Evolutionary conservation across 2,888 invertebrate genomes (phyloP).

Genomic region (Acrobasis consociella): DNA sequence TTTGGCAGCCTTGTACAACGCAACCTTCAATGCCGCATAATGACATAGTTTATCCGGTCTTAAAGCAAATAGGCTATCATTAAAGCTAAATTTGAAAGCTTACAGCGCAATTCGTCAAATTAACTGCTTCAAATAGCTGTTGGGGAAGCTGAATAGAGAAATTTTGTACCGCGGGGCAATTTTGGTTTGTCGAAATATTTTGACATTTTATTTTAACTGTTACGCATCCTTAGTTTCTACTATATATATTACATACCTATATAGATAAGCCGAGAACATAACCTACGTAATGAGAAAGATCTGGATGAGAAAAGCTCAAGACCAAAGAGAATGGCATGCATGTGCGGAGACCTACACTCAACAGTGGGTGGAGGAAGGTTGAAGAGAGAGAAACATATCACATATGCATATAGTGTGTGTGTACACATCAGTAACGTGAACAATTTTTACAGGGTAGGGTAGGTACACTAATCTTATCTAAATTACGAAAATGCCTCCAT

Average conservation of each 20-base stretch:
- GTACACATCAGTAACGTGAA: too few relatives aligned
- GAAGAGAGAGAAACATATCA: too few relatives aligned
- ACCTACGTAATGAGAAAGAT: too few relatives aligned
- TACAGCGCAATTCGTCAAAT: slow-evolving; percentile 14
- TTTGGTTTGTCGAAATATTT: slow-evolving; percentile 13
- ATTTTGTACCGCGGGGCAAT: slow-evolving; percentile 15
- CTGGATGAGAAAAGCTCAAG: too few relatives aligned
- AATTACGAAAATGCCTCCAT: too few relatives aligned
- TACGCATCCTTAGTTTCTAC: background rate
- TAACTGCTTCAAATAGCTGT: slow-evolving; percentile 15
- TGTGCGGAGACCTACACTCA: too few relatives aligned
- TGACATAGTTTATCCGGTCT: slow-evolving; percentile 24
- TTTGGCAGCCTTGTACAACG: slow-evolving; percentile 21
- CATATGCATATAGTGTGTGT: too few relatives aligned
- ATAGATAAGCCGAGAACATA: too few relatives aligned
- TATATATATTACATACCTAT: background rate
- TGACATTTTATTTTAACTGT: background rate
- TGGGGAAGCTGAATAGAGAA: slow-evolving; percentile 13
- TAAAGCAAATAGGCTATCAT: slow-evolving; percentile 21
- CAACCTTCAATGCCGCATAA: slow-evolving; percentile 21
- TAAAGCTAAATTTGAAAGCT: slow-evolving; percentile 18
- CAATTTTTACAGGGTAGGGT: too few relatives aligned
- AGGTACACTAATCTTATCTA: too few relatives aligned
- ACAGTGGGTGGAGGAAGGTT: too few relatives aligned
- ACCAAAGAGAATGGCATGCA: too few relatives aligned